A percentile compares a stretch with the other conserved stretches of the same genome.
Evolutionary conservation across 2,113 vertebrate genomes (phyloP).

Genomic region (Psammodynastes pulverulentus): DNA sequence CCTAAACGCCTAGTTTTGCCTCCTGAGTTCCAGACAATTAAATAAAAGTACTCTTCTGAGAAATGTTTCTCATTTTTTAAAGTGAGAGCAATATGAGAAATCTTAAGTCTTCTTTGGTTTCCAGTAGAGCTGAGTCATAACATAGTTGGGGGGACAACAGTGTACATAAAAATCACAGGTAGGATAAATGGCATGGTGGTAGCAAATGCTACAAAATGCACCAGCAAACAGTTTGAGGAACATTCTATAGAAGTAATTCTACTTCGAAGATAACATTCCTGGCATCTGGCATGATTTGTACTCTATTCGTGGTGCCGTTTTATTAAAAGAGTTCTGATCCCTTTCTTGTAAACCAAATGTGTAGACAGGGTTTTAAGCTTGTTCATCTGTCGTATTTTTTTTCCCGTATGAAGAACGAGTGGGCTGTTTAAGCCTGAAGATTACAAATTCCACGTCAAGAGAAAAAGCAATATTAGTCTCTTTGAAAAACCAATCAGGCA

Average conservation of each 20-base stretch:
- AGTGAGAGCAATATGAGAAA: not conserved
- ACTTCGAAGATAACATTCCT: not conserved
- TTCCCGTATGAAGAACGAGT: not conserved
- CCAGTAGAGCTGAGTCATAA: not conserved
- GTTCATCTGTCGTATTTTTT: not conserved
- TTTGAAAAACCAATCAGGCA: not conserved
- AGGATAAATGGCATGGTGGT: not conserved
- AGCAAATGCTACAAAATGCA: not conserved
- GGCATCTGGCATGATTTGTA: not conserved
- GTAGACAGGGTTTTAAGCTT: not conserved
- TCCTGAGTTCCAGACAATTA: not conserved
- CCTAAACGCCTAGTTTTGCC: not conserved
- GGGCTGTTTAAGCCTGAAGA: not conserved
- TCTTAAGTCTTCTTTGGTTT: not conserved
- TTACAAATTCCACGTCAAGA: not conserved
- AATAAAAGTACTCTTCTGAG: not conserved
- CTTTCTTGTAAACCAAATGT: not conserved
- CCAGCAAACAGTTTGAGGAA: not conserved
- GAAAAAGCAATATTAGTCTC: not conserved
- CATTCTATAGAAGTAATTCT: not conserved
- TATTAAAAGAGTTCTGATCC: not conserved
- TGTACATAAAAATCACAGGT: not conserved
- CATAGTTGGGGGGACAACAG: not conserved
- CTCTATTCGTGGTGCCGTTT: not conserved
- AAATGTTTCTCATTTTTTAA: not conserved